Evolutionary conservation across 2,888 invertebrate species (phyloP).

Genomic region (Heteromyza rotundicornis): DNA sequence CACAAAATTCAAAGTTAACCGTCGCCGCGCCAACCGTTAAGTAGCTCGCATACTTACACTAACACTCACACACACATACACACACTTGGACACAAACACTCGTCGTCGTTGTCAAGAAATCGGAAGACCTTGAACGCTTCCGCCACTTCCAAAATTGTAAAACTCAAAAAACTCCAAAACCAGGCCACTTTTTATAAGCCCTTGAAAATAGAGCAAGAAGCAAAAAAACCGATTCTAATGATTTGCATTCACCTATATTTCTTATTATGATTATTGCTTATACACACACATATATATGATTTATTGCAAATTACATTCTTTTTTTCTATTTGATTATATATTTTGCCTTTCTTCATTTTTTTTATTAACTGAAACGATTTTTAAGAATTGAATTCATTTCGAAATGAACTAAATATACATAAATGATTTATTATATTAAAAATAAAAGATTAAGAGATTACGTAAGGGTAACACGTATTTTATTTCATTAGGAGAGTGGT

Average conservation of each 20-base stretch:
- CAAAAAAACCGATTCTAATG: background rate
- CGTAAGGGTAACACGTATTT: background rate
- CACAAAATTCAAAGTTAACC: conserved; percentile 14
- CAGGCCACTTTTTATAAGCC: background rate
- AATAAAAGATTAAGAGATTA: conserved; percentile 24
- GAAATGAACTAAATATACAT: conserved; percentile 25
- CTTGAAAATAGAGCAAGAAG: background rate
- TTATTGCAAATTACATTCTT: background rate
- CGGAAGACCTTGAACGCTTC: conserved; percentile 11
- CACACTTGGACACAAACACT: conserved; percentile 19
- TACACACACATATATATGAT: background rate
- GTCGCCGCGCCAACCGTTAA: conserved; percentile 18
- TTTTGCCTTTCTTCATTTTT: conserved; percentile 15
- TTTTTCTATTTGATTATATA: conserved; percentile 17
- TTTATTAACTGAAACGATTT: conserved; percentile 27
- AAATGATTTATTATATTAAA: conserved; percentile 18
- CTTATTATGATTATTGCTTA: background rate
- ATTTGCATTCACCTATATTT: background rate
- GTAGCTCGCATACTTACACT: conserved; percentile 21
- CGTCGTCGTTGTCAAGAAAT: conserved; percentile 23
- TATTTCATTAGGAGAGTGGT: too few species aligned
- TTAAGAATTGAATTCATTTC: conserved; percentile 29
- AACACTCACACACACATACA: conserved; percentile 10
- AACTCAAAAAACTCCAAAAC: background rate
- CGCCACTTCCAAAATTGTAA: background rate